Evolutionary conservation across 2,888 invertebrate species (phyloP).

Genomic region (Yponomeuta evonymella): DNA sequence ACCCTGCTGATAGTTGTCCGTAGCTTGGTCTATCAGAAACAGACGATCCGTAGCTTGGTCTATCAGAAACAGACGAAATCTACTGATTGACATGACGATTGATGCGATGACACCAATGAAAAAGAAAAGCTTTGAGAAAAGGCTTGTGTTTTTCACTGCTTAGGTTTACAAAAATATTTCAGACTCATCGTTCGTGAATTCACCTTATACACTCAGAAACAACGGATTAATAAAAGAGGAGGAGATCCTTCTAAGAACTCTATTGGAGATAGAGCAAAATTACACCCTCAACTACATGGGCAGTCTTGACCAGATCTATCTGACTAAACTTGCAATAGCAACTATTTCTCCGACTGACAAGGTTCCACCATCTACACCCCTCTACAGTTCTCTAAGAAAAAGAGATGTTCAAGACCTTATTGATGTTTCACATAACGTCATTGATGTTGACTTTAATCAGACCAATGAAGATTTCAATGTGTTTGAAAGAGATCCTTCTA

Average conservation of each 20-base stretch:
- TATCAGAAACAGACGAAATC: no score
- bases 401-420: slow-evolving; percentile 17
- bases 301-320: slow-evolving; percentile 50
- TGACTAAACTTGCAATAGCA: slow-evolving; percentile 50
- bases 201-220: background rate
- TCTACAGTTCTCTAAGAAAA: background rate
- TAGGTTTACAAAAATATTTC: background rate
- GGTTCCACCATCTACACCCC: slow-evolving; percentile 28
- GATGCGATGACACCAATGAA: no score
- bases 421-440: background rate
- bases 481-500: background rate
- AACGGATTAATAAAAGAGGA: slow-evolving; percentile 34
- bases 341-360: slow-evolving; percentile 32
- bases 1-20: no score
- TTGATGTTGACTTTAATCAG: background rate
- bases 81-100: no score
- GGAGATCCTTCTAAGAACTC: slow-evolving; percentile 43
- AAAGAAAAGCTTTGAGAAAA: no score
- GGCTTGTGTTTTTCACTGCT: background rate
- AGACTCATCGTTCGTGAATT: background rate
- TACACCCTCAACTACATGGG: slow-evolving; percentile 38
- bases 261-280: slow-evolving; percentile 51
- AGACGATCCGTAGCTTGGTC: no score
- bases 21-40: no score
- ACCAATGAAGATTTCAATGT: background rate